Base-by-base conservation (phyloP, 2,888 invertebrate species). In the Rhaphigaster nebulosa region DNA sequence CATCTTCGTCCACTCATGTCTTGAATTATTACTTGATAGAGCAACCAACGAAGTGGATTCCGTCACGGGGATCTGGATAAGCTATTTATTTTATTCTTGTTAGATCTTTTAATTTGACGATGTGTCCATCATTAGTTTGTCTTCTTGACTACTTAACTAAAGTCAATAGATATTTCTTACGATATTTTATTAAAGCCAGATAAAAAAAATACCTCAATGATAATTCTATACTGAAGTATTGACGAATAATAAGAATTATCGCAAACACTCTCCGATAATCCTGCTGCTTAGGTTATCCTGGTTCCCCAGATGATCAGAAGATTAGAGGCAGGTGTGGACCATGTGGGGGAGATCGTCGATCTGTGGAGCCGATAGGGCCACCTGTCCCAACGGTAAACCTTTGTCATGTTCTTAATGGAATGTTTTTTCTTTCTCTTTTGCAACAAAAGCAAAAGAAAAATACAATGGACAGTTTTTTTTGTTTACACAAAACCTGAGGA, bases 311-410 rank as follows among this genome's bases (percentile, higher is more conserved):
- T 38, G 20, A 76, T 76, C 20, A 76, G 18, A 20, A 38, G 34
- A 76, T 76, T 76, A 76, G 20, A 38, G 70, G 70, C 70, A 76
- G 70, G 70, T 76, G 70, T 20, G 38, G 70, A 76, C 34, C 70
- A 38, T 34, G 4, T 38, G 38, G 70, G 70, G 70, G 38, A 38
- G 70, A 38, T 76, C 6, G 70, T 10, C 70, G 70, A 76, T 76
- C 70, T 76, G 20, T 76, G 70, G 6, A 38, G 70, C 70, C 20
- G 65, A 65, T 65, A 29, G 60, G 15, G 15, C 65, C 70, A 76
- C 70, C 70, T 76, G 70, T 76, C 70, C 70, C 38, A 76, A 76
- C 70, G 70, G 70, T 76, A 76, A 76, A 38, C 70, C 70, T 76
- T 76, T 76, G 70, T 76, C 70, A 76, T 20, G 20, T 76, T 76